These are phyloP conservation scores for Ceratosolen solmsi DNA, from an alignment of 1,140 invertebrate species.

Conservation along the genomic window DNA sequence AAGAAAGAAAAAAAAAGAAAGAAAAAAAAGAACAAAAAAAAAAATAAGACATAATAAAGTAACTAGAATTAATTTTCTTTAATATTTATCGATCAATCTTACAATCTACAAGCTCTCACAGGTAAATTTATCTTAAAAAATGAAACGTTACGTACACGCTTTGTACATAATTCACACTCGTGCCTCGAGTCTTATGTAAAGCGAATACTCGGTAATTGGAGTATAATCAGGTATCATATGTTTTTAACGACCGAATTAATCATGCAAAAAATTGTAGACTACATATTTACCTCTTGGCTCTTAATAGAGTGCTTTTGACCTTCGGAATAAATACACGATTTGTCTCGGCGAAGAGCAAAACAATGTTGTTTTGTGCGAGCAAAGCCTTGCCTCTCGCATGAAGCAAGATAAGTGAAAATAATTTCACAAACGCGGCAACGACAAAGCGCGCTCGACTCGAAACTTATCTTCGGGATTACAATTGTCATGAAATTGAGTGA, in stretches of 20 bases:
- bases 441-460: background rate
- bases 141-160: too few species aligned
- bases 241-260: background rate
- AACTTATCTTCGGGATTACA: constrained; percentile 1
- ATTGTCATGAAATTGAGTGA: background rate
- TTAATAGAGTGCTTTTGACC: background rate
- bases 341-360: background rate
- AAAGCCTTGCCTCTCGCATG: background rate
- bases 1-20: too few species aligned
- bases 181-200: background rate
- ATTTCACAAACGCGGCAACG: background rate
- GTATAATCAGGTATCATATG: too few species aligned
- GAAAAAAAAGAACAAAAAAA: too few species aligned
- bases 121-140: too few species aligned
- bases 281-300: constrained; percentile 1
- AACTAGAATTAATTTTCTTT: too few species aligned
- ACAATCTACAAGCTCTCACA: too few species aligned
- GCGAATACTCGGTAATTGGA: background rate
- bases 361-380: background rate
- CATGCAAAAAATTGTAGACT: background rate
- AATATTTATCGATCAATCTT: too few species aligned
- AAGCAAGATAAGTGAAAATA: background rate
- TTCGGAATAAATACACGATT: background rate
- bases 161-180: background rate
- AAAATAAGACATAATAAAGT: too few species aligned